A percentile compares a stretch with the other conserved stretches of the same genome.
These are phyloP conservation scores for Aculops lycopersici DNA, from an alignment of 1,140 invertebrate species.

Conservation along the genomic window DNA sequence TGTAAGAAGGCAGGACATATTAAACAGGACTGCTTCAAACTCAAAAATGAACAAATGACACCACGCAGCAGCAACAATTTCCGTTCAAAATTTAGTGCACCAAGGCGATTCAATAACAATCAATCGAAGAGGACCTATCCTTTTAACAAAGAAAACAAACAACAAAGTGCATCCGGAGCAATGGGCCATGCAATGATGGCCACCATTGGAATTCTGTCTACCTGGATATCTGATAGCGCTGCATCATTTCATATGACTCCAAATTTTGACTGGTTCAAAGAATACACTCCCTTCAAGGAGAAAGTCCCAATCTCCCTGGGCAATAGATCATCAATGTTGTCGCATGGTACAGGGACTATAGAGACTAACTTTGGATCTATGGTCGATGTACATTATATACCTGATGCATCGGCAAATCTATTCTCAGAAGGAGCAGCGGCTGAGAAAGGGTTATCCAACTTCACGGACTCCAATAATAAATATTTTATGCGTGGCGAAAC, in stretches of 20 bases:
- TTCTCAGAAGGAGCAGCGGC: not conserved
- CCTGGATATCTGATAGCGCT: not conserved
- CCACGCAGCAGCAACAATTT: not conserved
- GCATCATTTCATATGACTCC: not conserved
- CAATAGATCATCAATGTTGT: not conserved
- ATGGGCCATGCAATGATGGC: not conserved
- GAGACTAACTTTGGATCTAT: not conserved
- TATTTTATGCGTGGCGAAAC: not conserved
- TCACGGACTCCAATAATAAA: not conserved
- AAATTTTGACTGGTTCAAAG: not conserved
- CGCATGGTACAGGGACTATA: not conserved
- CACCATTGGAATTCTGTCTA: too few relatives aligned
- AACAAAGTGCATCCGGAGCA: not conserved
- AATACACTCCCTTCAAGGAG: not conserved
- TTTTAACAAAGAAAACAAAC: not conserved
- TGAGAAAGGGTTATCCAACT: not conserved
- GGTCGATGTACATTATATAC: not conserved
- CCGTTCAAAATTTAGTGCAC: too few relatives aligned
- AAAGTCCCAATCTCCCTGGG: not conserved
- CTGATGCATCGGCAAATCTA: not conserved
- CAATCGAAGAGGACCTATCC: too few relatives aligned
- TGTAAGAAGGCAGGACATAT: not conserved
- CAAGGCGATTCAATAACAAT: too few relatives aligned
- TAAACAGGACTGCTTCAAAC: not conserved
- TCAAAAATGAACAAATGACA: not conserved